A percentile compares a stretch with the other conserved stretches of the same genome.
These are phyloP conservation scores for Marasmarcha lunaedactyla DNA, from an alignment of 2,888 invertebrate genomes.

Conservation along the genomic window DNA sequence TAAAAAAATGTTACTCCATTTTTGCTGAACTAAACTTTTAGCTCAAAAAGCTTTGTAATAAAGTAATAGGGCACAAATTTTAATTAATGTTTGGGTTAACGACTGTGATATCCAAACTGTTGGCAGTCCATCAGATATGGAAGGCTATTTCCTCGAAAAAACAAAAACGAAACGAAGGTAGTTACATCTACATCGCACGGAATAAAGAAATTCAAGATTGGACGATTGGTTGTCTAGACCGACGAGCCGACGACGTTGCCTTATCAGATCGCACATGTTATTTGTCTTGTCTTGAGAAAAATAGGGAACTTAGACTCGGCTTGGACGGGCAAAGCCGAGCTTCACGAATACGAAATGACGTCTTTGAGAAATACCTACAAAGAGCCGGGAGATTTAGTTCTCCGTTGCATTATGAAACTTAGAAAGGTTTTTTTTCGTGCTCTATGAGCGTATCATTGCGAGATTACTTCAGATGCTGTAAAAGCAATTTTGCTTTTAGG, in stretches of 20 bases:
- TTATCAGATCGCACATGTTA: constrained; percentile 61
- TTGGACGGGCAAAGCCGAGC: too few relatives aligned
- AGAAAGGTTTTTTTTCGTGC: too few relatives aligned
- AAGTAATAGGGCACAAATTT: too few relatives aligned
- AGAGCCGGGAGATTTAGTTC: neutral
- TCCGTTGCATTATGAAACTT: too few relatives aligned
- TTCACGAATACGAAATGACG: constrained; percentile 35
- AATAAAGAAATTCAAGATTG: neutral
- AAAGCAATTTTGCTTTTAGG: too few relatives aligned
- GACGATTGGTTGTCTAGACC: constrained; percentile 40
- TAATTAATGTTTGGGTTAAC: too few relatives aligned
- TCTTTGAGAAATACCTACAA: constrained; percentile 6
- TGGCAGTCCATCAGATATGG: too few relatives aligned
- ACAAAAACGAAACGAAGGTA: neutral
- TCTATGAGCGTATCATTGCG: too few relatives aligned
- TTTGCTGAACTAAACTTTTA: too few relatives aligned
- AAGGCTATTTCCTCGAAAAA: neutral
- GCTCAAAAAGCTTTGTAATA: too few relatives aligned
- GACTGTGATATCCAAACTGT: too few relatives aligned
- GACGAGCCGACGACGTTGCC: constrained; percentile 55
- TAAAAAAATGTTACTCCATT: neutral
- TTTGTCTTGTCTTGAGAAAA: constrained; percentile 41
- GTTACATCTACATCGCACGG: neutral
- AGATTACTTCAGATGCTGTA: too few relatives aligned
- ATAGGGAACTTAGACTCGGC: constrained; percentile 40